Evolutionary conservation across 2,113 vertebrate genomes (phyloP).

Genomic region (Orycteropus afer): DNA sequence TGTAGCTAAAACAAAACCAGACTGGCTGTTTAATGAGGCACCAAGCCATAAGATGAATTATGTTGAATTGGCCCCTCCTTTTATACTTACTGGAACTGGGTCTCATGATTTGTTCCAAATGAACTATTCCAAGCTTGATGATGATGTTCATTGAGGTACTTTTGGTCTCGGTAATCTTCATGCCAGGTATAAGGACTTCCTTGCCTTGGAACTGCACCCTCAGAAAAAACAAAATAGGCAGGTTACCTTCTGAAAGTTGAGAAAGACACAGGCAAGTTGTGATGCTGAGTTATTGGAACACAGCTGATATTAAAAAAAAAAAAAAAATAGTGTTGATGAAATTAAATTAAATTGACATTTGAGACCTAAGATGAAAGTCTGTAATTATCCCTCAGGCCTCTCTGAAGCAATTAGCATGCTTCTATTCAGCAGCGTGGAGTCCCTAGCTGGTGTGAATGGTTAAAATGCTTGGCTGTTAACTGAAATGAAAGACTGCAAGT

Average conservation of each 20-base stretch:
- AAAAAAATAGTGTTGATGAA: background rate
- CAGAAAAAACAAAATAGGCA: conserved; percentile 66
- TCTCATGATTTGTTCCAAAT: background rate
- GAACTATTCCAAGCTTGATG: conserved; percentile 36
- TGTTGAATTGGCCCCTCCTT: background rate
- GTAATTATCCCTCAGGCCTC: background rate
- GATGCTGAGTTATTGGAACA: background rate
- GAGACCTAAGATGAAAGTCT: background rate
- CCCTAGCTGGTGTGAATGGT: background rate
- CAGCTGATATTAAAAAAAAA: background rate
- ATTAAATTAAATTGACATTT: background rate
- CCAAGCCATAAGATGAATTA: background rate
- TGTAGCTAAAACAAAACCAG: background rate
- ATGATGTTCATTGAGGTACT: conserved; percentile 74
- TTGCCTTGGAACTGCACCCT: conserved; percentile 79
- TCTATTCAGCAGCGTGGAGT: background rate
- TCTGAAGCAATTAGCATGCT: background rate
- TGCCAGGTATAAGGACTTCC: conserved; percentile 61
- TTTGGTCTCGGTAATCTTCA: conserved; percentile 65
- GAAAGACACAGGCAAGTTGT: background rate
- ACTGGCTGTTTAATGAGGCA: background rate
- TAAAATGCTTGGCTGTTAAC: background rate
- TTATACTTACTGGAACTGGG: conserved; percentile 76
- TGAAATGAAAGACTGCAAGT: background rate
- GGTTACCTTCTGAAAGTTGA: conserved; percentile 5